Percentiles rank a stretch among this genome's conserved stretches.
These are phyloP conservation scores for Cotesia vestalis DNA, from an alignment of 1,140 invertebrate species.

Conservation along the genomic window DNA sequence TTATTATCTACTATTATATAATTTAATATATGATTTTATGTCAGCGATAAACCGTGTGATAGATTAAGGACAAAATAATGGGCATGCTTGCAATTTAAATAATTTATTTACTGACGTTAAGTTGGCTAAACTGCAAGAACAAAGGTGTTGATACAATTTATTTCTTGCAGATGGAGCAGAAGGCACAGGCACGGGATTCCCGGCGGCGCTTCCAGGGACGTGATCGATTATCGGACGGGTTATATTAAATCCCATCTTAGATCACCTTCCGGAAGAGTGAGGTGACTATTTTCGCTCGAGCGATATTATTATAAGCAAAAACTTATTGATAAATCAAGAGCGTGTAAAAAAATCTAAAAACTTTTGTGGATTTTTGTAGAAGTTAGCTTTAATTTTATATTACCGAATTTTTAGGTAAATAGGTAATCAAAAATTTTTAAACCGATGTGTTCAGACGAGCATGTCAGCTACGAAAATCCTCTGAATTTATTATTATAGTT, in stretches of 20 bases:
- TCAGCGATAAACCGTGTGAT: too few relatives aligned
- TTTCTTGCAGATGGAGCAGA: conserved; percentile 72
- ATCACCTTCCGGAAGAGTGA: conserved; percentile 84
- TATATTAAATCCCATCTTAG: conserved; percentile 89
- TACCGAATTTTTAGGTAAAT: background rate
- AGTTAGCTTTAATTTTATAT: too few relatives aligned
- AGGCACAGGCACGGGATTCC: conserved; percentile 71
- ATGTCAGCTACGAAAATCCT: background rate
- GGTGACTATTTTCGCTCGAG: conserved; percentile 69
- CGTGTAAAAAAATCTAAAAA: too few relatives aligned
- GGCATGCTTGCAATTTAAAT: too few relatives aligned
- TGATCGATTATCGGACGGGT: conserved; percentile 85
- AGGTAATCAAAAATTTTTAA: background rate
- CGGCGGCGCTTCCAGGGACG: conserved; percentile 70
- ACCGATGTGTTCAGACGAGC: conserved; percentile 21
- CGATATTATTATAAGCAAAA: background rate
- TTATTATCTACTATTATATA: too few relatives aligned
- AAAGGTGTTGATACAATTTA: background rate
- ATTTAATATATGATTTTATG: too few relatives aligned
- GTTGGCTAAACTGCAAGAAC: background rate
- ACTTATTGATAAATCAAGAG: background rate
- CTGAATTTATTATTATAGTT: background rate
- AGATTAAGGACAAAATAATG: too few relatives aligned
- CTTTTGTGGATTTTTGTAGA: too few relatives aligned
- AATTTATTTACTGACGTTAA: too few relatives aligned